These are phyloP conservation scores for Spheniscus mendiculus DNA, from an alignment of 2,113 vertebrate genomes.

Conservation along the genomic window DNA sequence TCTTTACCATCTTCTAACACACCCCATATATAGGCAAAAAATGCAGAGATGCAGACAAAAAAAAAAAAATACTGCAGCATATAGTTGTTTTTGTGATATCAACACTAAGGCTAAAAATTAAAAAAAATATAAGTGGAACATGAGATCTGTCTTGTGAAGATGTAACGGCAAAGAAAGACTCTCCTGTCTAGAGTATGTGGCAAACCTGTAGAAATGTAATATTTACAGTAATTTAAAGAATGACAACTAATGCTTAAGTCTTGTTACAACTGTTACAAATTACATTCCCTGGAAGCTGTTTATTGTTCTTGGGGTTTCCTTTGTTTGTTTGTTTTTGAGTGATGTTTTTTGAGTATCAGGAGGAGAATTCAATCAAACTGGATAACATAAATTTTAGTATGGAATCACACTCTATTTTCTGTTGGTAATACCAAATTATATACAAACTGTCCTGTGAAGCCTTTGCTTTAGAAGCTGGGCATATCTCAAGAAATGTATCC, in stretches of 20 bases:
- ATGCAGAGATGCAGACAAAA: background rate
- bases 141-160: background rate
- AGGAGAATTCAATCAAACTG: constrained; percentile 23
- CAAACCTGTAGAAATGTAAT: background rate
- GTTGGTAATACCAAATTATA: background rate
- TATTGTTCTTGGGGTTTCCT: background rate
- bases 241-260: background rate
- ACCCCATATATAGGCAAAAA: background rate
- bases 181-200: background rate
- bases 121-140: background rate
- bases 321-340: background rate
- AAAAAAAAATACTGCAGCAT: background rate
- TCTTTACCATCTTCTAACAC: background rate
- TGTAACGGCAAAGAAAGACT: background rate
- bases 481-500: background rate
- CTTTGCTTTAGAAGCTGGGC: background rate
- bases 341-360: background rate
- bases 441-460: background rate
- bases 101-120: background rate
- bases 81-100: background rate
- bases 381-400: background rate
- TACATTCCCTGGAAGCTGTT: background rate
- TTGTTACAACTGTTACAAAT: constrained; percentile 2
- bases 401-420: background rate
- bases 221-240: background rate